Conservation (phyloP, 2,797 vertebrate genomes). For the Geotrypetes seraphini region DNA sequence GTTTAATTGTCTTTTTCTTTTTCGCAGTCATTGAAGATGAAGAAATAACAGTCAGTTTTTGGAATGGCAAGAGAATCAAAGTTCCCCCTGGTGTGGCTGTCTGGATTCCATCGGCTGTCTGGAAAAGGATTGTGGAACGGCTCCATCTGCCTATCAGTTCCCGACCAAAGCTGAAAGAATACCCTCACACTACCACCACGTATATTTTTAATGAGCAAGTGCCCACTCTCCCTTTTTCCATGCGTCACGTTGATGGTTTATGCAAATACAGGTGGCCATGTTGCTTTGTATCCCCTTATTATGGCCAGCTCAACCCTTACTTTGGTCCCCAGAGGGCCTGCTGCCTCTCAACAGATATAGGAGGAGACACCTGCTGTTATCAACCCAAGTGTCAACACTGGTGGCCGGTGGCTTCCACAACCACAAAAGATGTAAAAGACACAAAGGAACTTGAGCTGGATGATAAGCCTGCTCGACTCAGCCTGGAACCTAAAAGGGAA, state of each 20-base stretch:
- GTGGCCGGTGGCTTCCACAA: conserved; percentile 24
- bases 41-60: conserved; percentile 64
- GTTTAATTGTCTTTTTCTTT: conserved; percentile 9
- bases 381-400: conserved; percentile 10
- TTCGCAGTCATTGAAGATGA: conserved; percentile 43
- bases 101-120: conserved; percentile 49
- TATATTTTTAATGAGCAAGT: conserved; percentile 8
- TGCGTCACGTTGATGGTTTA: conserved; percentile 6
- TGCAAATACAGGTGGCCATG: conserved; percentile 4
- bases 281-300: conserved; percentile 4
- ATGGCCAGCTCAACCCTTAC: neutral
- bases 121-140: conserved; percentile 52
- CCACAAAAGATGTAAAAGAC: conserved; percentile 10
- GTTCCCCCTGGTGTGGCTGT: conserved; percentile 48
- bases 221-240: neutral
- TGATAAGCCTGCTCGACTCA: conserved; percentile 4
- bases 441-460: conserved; percentile 10
- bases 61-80: conserved; percentile 56
- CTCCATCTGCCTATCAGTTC: conserved; percentile 33
- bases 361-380: conserved; percentile 22
- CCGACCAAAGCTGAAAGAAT: conserved; percentile 1
- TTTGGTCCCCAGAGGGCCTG: conserved; percentile 7
- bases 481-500: conserved; percentile 22
- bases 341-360: conserved; percentile 5
- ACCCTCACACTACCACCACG: neutral